These are phyloP conservation scores for Epinotia bilunana DNA, from an alignment of 2,888 invertebrate genomes.

Conservation along the genomic window DNA sequence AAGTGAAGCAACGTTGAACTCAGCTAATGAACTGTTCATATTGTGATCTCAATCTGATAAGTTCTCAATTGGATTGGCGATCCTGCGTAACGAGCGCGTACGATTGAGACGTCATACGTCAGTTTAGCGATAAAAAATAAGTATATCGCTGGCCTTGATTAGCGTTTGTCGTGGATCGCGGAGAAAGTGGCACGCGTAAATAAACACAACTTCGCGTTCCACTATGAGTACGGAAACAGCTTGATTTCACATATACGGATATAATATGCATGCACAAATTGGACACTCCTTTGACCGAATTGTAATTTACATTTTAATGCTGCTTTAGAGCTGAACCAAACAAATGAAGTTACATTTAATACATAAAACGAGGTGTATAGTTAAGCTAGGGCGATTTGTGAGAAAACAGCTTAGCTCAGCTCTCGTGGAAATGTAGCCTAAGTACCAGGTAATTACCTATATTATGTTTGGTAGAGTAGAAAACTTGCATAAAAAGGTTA, in stretches of 20 bases:
- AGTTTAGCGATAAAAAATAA: not conserved
- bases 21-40: not conserved
- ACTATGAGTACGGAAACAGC: not conserved
- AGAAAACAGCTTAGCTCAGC: no score
- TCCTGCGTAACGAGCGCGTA: not conserved
- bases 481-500: no score
- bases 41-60: not conserved
- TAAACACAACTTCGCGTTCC: slow-evolving; percentile 7
- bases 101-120: not conserved
- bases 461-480: no score
- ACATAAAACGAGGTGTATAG: no score
- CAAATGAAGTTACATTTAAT: not conserved
- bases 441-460: no score
- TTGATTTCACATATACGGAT: slow-evolving; percentile 1
- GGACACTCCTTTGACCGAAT: not conserved
- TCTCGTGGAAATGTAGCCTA: no score
- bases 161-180: slow-evolving; percentile 5
- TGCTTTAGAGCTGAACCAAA: not conserved
- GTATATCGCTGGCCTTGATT: slow-evolving; percentile 1
- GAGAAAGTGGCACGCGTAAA: slow-evolving; percentile 20
- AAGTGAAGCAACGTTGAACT: no score
- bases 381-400: no score
- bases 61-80: not conserved
- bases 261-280: not conserved
- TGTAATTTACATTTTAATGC: not conserved